phyloP scores from a whole-genome alignment of 2,888 invertebrate genomes.

The Dorcus parallelipipedus region DNA sequence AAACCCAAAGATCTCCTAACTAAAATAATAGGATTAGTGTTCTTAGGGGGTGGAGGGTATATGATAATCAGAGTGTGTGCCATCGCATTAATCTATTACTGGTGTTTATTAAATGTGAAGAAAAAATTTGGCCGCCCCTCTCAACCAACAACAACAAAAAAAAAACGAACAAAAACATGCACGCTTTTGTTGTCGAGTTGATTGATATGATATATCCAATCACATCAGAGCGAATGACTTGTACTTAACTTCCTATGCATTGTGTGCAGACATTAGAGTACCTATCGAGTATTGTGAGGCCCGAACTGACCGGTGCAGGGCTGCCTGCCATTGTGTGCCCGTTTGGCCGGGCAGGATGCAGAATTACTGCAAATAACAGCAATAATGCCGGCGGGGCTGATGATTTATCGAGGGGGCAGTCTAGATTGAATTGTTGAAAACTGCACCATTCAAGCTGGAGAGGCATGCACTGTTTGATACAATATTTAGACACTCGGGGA shows the following conservation, averaged over 20 bases:
- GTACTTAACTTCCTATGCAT: constrained; percentile 30
- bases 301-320: constrained; percentile 41
- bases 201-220: constrained; percentile 16
- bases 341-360: constrained; percentile 42
- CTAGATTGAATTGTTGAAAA: constrained; percentile 29
- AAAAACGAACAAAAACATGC: background rate
- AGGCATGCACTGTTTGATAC: constrained; percentile 19
- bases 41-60: background rate
- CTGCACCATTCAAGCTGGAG: constrained; percentile 23
- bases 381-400: constrained; percentile 42
- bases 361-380: constrained; percentile 45
- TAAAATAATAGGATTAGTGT: constrained; percentile 9
- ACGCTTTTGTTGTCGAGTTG: background rate
- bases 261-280: constrained; percentile 27
- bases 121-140: too few species aligned
- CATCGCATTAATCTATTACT: too few species aligned
- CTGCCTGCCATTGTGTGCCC: constrained; percentile 37
- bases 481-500: constrained; percentile 30
- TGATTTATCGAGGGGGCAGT: constrained; percentile 43
- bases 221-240: constrained; percentile 20
- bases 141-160: background rate
- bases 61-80: background rate
- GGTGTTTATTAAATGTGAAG: too few species aligned
- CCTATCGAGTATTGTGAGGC: constrained; percentile 28
- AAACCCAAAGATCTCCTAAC: background rate